phyloP scores from a whole-genome alignment of 2,113 vertebrate genomes.

The Oreamnos americanus region DNA sequence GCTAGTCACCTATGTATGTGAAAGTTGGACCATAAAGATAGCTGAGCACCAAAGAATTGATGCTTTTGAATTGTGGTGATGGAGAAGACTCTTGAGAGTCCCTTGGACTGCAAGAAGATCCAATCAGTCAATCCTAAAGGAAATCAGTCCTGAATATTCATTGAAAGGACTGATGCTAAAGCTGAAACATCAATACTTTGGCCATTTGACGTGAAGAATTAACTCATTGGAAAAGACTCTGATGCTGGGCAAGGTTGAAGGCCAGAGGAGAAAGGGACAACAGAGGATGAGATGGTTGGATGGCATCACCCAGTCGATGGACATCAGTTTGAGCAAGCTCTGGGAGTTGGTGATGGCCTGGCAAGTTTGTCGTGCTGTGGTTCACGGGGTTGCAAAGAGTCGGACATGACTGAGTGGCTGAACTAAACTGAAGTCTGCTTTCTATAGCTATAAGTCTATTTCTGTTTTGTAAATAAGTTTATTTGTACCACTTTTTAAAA shows the following conservation, averaged over 20 bases:
- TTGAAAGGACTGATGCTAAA: neutral
- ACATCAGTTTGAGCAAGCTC: neutral
- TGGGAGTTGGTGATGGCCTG: neutral
- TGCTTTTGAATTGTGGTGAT: neutral
- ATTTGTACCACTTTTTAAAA: neutral
- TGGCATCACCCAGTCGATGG: neutral
- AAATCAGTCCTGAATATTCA: neutral
- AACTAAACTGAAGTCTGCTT: neutral
- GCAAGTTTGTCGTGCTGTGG: neutral
- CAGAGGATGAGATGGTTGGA: neutral
- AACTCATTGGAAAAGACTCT: neutral
- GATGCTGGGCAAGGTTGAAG: neutral
- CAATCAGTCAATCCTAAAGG: neutral
- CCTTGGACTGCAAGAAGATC: neutral
- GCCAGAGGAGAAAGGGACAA: neutral
- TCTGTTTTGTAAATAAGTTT: neutral
- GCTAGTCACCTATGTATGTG: neutral
- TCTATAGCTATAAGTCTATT: neutral
- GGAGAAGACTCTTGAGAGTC: neutral
- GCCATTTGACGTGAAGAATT: neutral
- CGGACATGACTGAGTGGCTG: accelerated
- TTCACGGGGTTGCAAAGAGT: neutral
- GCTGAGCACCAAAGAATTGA: accelerated
- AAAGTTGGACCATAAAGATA: neutral
- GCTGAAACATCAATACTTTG: neutral